Evolutionary conservation across 1,140 invertebrate species (phyloP), one percentile per base, ranked within the genome.

Genomic region (Neodiprion pinetum): DNA sequence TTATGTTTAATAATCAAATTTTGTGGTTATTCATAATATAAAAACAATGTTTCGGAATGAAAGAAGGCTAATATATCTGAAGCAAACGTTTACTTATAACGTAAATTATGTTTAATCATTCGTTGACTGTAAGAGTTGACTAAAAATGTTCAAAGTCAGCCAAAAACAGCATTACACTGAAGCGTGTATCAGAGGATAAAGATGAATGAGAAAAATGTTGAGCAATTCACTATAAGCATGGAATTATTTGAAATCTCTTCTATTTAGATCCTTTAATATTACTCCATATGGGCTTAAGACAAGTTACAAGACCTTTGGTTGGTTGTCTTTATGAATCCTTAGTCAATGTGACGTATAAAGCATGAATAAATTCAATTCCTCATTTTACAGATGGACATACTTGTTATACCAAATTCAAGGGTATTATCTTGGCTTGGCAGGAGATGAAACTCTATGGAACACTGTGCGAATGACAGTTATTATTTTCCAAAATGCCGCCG

Each of bases 401-500:
- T 88, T 96, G 71, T 83, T 96, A 12, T 92, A 90, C 79, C 90
- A 92, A 82, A 83, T 94, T 28, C 28, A 92, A 11, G 81, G 84
- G 50, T 91, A 91, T 83, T 93, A 94, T 78, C 79, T 89, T 1
- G 79, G 82, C 48, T 78, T 86, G 67, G 85, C 83, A 72, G 65
- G 84, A 78, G 72, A 83, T 79, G 76, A 80, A 78, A 81, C 90
- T 71, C 89, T 95, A 71, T 97, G 95, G 93, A 87, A 92, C 10
- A 90, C 89, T 78, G 91, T 94, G 1, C 91, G 92, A 80, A 87
- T 90, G 75, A 89, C 92, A 10, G 89, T 98, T 1, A 91, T 95
- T 66, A 91, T 97, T 77, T 97, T 97, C 80, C 97, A 98, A 90
- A 97, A 96, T 89, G 95, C 94, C 75, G 97, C 96, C 73, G 83